Base-by-base conservation (phyloP, 1,140 invertebrate genomes). In the Saxidomus purpurata region DNA sequence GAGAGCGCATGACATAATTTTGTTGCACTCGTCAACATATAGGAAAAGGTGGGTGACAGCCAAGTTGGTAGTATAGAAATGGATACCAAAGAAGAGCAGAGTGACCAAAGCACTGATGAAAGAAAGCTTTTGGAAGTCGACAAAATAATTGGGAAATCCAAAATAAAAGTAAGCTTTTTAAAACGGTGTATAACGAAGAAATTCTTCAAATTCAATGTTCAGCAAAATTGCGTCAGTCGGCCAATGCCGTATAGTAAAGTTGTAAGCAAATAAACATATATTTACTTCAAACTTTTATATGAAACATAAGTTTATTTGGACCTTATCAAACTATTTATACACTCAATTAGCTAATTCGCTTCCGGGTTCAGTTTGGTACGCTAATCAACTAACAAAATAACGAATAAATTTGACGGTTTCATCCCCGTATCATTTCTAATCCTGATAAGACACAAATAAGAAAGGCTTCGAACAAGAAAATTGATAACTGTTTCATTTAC, bases 51-150 rank as follows among this genome's bases (percentile, higher is more conserved):
- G 40, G 69, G 52, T 19, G 67, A 87, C n/a, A n/a, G 43, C 0
- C 28, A 28, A 15, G 17, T 31, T 40, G 22, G 25, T 13, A 15
- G 22, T 0, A 11, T 36, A 79, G 79, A 87, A 28, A 38, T 43
- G 22, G 22, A 36, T 34, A 63, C 13, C 31, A 31, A 34, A 19
- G 49, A 25, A 0, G 34, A 63, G 9, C 31, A n/a, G 22, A 25
- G 11, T 8, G n/a, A 59, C 31, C 15, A 61, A 43, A 77, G 31
- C 31, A 74, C 47, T 22, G 52, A 28, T 17, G 69, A 87, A 43
- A 52, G 28, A 31, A 22, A 71, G n/a, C 25, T 87, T 25, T 87
- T 87, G 79, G 85, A 87, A 87, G 85, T 87, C 38, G 85, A 87
- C 9, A 61, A 55, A 34, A 87, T 87, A 17, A 77, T 87, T 36